A percentile compares a stretch with the other conserved stretches of the same genome.
Evolutionary conservation across 2,113 vertebrate genomes (phyloP).

Genomic region (Riparia riparia): DNA sequence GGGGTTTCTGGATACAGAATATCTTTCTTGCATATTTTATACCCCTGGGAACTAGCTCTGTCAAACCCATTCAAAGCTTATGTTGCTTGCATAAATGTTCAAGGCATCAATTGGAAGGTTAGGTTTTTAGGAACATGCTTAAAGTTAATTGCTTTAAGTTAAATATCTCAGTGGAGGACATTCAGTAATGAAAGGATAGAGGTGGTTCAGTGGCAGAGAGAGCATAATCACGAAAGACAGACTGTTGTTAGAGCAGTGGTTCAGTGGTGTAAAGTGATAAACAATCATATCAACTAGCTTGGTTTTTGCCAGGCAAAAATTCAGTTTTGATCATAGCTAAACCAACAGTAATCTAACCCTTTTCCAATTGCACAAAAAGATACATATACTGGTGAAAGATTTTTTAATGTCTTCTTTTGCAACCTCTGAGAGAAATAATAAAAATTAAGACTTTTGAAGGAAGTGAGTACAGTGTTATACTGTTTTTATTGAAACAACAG

Average conservation of each 20-base stretch:
- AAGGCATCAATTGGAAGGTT: neutral
- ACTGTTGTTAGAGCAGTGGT: neutral
- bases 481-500: neutral
- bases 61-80: neutral
- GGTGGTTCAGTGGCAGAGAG: neutral
- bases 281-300: neutral
- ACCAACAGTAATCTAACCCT: neutral
- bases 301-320: neutral
- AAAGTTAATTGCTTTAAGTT: neutral
- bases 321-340: neutral
- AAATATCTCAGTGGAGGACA: neutral
- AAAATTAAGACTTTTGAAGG: neutral
- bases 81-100: neutral
- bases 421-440: neutral
- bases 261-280: neutral
- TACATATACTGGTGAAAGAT: neutral
- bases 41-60: neutral
- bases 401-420: neutral
- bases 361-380: neutral
- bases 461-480: neutral
- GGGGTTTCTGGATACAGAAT: slow-evolving; percentile 7
- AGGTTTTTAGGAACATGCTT: neutral
- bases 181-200: neutral
- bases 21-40: neutral
- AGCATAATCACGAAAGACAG: neutral